Evolutionary conservation across 2,113 vertebrate species (phyloP).

Genomic region (Chloroceryle aenea): DNA sequence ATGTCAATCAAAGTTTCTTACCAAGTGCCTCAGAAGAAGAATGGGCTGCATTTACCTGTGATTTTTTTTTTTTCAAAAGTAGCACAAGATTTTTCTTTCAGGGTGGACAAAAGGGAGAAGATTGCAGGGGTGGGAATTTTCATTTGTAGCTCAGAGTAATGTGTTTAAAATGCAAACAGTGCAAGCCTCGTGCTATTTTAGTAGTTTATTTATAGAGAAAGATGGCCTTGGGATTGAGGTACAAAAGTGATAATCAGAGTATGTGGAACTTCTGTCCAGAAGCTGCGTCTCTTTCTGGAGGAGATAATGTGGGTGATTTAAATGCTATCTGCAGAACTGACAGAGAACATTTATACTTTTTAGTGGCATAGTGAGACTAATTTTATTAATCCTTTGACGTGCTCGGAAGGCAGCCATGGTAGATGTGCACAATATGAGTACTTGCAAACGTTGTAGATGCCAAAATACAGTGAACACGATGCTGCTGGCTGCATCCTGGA

Average conservation of each 20-base stretch:
- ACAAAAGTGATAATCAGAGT: not conserved
- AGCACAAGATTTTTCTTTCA: not conserved
- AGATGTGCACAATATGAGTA: not conserved
- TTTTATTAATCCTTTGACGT: constrained; percentile 16
- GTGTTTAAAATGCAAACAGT: not conserved
- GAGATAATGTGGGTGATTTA: not conserved
- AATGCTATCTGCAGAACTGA: not conserved
- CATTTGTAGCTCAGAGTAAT: not conserved
- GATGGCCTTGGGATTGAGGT: not conserved
- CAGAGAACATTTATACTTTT: not conserved
- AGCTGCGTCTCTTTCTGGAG: not conserved
- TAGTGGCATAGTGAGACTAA: not conserved
- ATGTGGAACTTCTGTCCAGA: not conserved
- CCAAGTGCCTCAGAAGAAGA: not conserved
- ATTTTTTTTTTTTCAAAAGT: not conserved
- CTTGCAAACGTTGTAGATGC: not conserved
- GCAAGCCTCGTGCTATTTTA: not conserved
- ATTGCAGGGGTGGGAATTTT: not conserved
- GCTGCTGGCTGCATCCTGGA: not conserved
- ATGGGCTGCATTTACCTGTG: not conserved
- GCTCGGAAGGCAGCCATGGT: not conserved
- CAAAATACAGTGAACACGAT: not conserved
- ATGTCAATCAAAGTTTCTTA: not conserved
- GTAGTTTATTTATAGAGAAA: not conserved
- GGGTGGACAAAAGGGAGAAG: not conserved